Evolutionary conservation across 1,140 invertebrate species (phyloP), one percentile per base, ranked within the genome.

Genomic region (Cyphomyrmex costatus): DNA sequence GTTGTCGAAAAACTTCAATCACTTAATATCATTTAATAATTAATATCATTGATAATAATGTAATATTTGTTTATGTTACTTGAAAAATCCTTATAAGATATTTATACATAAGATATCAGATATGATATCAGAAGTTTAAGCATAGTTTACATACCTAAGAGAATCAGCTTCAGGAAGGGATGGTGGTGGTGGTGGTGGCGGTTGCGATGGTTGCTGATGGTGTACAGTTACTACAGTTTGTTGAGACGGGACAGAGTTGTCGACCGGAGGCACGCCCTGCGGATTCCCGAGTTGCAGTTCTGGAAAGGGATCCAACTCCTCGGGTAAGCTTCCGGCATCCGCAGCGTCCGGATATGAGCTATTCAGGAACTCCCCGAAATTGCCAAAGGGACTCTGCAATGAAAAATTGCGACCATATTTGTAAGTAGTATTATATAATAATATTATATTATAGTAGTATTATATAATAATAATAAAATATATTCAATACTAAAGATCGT

Each of bases 281-380:
- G 93, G 91, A 90, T 93, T 94, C 7, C 92, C 92, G 16, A 95
- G 84, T 36, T 94, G 94, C 19, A 95, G 89, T 86, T 95, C 95
- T 33, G 95, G 94, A 91, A 95, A 95, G 0, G 95, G 95, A 89
- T 96, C 95, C 65, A 96, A 88, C 27, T 96, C 95, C 56, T 95
- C 95, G 33, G 95, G 93, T 53, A 96, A 88, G 71, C 94, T 95
- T 68, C 94, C 94, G 51, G 93, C 91, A 79, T 95, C 94, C 30
- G 94, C 88, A 65, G 95, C 93, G 91, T 96, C 96, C 66, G 96
- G 93, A 90, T 96, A 96, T 24, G 96, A 95, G 21, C 96, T 96
- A 86, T 95, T 96, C 78, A 97, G 95, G 91, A 97, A 94, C 89
- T 97, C 96, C 86, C 96, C 96, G 90, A 97, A 96, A 92, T 96